These are phyloP conservation scores for Tragopan temminckii DNA, from an alignment of 2,797 vertebrate genomes.

Conservation along the genomic window DNA sequence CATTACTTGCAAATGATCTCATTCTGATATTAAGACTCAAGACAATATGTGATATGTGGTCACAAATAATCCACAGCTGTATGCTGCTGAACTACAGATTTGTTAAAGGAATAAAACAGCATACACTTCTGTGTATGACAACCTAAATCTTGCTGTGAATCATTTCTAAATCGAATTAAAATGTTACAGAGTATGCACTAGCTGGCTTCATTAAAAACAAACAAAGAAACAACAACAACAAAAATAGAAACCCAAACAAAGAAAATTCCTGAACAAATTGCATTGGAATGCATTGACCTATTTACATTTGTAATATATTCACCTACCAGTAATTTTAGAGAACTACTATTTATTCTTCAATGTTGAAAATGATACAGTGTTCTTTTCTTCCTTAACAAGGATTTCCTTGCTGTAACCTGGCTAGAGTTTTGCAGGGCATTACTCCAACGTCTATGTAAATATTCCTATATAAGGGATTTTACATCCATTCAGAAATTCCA, in stretches of 20 bases:
- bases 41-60: background rate
- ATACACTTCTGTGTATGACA: background rate
- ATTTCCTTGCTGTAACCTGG: background rate
- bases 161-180: conserved; percentile 4
- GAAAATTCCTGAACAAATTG: conserved; percentile 2
- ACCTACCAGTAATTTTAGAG: background rate
- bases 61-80: background rate
- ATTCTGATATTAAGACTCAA: conserved; percentile 5
- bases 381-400: background rate
- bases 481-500: background rate
- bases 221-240: background rate
- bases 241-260: background rate
- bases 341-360: background rate
- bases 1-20: conserved; percentile 41
- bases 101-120: background rate
- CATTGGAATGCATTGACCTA: background rate
- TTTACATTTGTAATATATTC: background rate
- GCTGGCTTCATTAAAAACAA: background rate
- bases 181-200: background rate
- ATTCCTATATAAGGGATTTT: background rate
- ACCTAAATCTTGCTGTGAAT: background rate
- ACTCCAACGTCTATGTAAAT: background rate
- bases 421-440: background rate
- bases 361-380: background rate
- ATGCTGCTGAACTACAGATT: background rate